Conservation (phyloP, 2,888 invertebrate species). For the Oligia latruncula region DNA sequence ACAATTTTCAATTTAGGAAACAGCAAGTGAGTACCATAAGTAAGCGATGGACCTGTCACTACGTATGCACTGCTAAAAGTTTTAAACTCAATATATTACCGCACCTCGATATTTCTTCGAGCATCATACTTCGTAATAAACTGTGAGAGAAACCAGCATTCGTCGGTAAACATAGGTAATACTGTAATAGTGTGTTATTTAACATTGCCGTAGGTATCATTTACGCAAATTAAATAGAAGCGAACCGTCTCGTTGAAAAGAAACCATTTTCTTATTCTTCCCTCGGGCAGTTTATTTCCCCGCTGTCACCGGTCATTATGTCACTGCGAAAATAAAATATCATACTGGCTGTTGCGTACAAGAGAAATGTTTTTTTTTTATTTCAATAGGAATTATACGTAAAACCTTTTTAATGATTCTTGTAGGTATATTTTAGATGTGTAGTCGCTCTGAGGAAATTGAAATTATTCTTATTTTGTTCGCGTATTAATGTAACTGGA, state of each 20-base stretch:
- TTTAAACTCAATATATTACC: slow-evolving; percentile 29
- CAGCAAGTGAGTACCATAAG: neutral
- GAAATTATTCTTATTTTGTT: slow-evolving; percentile 14
- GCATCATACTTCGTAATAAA: slow-evolving; percentile 21
- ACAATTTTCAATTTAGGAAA: slow-evolving; percentile 9
- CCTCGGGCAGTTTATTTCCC: slow-evolving; percentile 79
- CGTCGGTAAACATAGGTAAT: slow-evolving; percentile 25
- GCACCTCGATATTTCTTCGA: slow-evolving; percentile 22
- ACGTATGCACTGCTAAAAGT: slow-evolving; percentile 7
- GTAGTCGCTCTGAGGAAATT: slow-evolving; percentile 6
- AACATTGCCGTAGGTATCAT: slow-evolving; percentile 71
- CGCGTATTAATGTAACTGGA: neutral
- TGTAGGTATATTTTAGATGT: slow-evolving; percentile 24
- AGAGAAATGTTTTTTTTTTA: slow-evolving; percentile 60
- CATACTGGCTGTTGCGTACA: slow-evolving; percentile 63
- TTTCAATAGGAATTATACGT: slow-evolving; percentile 56
- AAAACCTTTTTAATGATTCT: slow-evolving; percentile 56
- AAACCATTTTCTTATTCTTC: slow-evolving; percentile 79
- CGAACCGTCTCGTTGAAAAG: slow-evolving; percentile 76
- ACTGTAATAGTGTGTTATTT: slow-evolving; percentile 53
- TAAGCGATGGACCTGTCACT: slow-evolving; percentile 13
- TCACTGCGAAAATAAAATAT: slow-evolving; percentile 77
- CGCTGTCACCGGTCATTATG: slow-evolving; percentile 83
- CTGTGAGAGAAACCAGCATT: neutral
- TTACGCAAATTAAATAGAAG: slow-evolving; percentile 80